Percentiles rank a stretch among this genome's conserved stretches.
Evolutionary conservation across 2,888 invertebrate species (phyloP).

Genomic region (Caenorhabditis panamensis): DNA sequence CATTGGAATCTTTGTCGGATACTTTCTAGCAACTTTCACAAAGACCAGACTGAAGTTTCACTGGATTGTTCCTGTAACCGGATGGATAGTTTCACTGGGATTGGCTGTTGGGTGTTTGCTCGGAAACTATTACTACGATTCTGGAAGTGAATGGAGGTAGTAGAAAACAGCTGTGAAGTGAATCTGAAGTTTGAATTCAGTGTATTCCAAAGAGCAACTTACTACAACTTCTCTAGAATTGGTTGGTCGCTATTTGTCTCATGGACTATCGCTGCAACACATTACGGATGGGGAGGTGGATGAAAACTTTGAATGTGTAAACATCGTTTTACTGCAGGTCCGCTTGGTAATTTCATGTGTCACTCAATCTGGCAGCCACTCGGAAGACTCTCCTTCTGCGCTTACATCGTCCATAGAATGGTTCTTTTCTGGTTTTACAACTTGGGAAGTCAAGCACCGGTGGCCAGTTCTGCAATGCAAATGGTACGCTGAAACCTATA

Average conservation of each 20-base stretch:
- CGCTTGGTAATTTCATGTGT: constrained; percentile 88
- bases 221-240: constrained; percentile 75
- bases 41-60: constrained; percentile 41
- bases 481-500: no score
- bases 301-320: no score
- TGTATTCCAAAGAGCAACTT: constrained; percentile 60
- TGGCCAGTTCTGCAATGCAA: constrained; percentile 47
- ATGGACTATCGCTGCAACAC: constrained; percentile 83
- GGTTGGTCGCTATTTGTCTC: constrained; percentile 82
- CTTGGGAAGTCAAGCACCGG: constrained; percentile 48
- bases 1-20: constrained; percentile 81
- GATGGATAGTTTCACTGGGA: constrained; percentile 53
- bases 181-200: no score
- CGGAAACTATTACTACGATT: constrained; percentile 55
- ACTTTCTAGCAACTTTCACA: constrained; percentile 77
- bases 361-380: constrained; percentile 90
- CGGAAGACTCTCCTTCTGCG: constrained; percentile 92
- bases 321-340: constrained; percentile 84
- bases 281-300: constrained; percentile 82
- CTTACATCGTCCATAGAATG: constrained; percentile 86
- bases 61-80: constrained; percentile 48
- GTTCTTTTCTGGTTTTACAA: constrained; percentile 58
- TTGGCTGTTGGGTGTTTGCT: constrained; percentile 54
- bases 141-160: constrained; percentile 54
- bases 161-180: no score